Base-by-base conservation (phyloP, 2,797 vertebrate species). In the Poecilia velifera region DNA sequence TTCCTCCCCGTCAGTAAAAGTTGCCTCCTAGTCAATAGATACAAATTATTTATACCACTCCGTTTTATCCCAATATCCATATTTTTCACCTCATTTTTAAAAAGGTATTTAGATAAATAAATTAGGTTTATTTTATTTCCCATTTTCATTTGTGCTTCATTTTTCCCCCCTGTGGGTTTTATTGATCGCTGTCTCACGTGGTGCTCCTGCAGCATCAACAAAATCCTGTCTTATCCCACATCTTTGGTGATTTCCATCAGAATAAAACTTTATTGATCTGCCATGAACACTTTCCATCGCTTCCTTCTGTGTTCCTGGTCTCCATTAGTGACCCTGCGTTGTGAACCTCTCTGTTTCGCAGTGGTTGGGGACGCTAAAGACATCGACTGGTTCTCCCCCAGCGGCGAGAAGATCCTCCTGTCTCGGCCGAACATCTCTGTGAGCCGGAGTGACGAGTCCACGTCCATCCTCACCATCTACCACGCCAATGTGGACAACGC, bases 351-450 rank as follows among this genome's bases (percentile, higher is more conserved):
- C 39, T 59, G 73, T 46, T 70, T 84, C 76, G 28, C 82, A 99
- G 98, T 98, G 93, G 94, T 96, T 1, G 98, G 97, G 39, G 97
- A 98, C 85, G 97, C 94, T 83, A 97, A 96, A 91, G 97, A 98
- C 84, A 99, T 99, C 51, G 97, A 97, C 93, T 99, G 98, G 98
- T 99, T 96, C 76, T 96, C 95, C 18, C 98, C 98, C 43, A 97
- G 93, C 0, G 98, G 98, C 0, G 97, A 99, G 86, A 96, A 97
- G 93, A 96, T 99, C 87, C 93, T 91, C 4, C 95, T 96, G 1
- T 97, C 96, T 92, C 95, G 97, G 75, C 96, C 94, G 53, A 96
- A 97, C 86, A 96, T 99, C 88, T 96, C 96, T 0, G 96, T 99
- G 89, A 96, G 94, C 83, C 95, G 95, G 79, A 96, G 81, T 0